Conservation (phyloP, 1,140 invertebrate genomes). For the Dendroctonus valens region DNA sequence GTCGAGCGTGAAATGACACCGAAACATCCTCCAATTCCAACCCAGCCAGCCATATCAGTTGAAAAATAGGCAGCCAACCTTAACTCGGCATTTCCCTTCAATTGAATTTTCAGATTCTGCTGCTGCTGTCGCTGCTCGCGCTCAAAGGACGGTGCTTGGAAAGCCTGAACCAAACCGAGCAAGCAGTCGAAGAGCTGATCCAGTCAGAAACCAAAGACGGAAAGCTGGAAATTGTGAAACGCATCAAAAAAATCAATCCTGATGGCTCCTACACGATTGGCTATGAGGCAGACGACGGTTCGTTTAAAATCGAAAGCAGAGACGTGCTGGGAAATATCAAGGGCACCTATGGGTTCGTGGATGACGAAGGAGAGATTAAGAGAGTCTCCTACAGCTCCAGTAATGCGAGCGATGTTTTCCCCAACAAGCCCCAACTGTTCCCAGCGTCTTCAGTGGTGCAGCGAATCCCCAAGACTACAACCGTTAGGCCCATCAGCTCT, state of each 20-base stretch:
- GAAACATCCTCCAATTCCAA: too few species aligned
- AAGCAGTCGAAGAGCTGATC: conserved; percentile 51
- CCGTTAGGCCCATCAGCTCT: conserved; percentile 44
- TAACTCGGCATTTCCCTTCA: too few species aligned
- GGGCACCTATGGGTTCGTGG: conserved; percentile 83
- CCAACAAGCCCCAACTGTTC: conserved; percentile 47
- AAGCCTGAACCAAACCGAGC: neutral
- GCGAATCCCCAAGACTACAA: conserved; percentile 52
- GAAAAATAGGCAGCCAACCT: too few species aligned
- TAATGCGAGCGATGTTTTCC: conserved; percentile 57
- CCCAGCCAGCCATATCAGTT: too few species aligned
- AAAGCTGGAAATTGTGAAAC: conserved; percentile 66
- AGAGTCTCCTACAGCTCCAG: conserved; percentile 76
- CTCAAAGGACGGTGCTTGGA: too few species aligned
- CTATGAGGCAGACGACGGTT: conserved; percentile 80
- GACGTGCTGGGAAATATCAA: conserved; percentile 79
- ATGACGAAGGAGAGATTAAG: conserved; percentile 76
- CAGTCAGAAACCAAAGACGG: conserved; percentile 58
- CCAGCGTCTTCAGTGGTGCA: conserved; percentile 30
- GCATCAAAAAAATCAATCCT: conserved; percentile 77
- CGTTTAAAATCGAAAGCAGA: conserved; percentile 80
- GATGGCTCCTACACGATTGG: conserved; percentile 84
- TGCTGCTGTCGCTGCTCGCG: too few species aligned
- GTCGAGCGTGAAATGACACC: conserved; percentile 4
- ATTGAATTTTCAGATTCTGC: too few species aligned